These are phyloP conservation scores for Tychaedon coryphoeus DNA, from an alignment of 2,113 vertebrate genomes.

Conservation along the genomic window DNA sequence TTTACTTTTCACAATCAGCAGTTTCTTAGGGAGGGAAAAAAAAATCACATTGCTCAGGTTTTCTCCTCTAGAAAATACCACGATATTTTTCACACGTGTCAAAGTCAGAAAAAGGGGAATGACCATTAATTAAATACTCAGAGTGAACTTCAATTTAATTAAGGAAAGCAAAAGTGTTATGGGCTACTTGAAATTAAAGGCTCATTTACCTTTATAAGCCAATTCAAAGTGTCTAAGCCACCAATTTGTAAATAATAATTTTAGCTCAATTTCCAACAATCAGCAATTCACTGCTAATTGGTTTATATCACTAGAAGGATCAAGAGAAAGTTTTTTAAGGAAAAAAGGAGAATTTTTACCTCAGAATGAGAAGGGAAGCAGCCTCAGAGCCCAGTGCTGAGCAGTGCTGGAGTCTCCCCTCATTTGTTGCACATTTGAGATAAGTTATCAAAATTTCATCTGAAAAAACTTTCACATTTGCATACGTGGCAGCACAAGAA, in stretches of 20 bases:
- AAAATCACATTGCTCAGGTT: not conserved
- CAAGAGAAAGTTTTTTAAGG: not conserved
- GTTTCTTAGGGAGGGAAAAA: rapidly evolving
- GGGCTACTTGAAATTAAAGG: not conserved
- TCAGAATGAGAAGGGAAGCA: rapidly evolving
- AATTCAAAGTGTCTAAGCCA: not conserved
- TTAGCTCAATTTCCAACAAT: not conserved
- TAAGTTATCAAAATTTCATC: not conserved
- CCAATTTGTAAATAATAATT: not conserved
- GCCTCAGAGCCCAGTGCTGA: not conserved
- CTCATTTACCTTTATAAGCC: rapidly evolving
- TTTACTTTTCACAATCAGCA: not conserved
- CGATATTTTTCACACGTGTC: rapidly evolving
- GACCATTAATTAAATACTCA: not conserved
- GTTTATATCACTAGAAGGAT: not conserved
- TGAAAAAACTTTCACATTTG: not conserved
- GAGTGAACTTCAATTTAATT: not conserved
- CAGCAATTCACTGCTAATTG: not conserved
- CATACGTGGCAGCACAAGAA: not conserved
- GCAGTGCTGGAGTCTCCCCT: not conserved
- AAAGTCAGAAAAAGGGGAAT: not conserved
- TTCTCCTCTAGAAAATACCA: not conserved
- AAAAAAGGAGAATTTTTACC: not conserved
- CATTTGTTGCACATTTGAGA: not conserved
- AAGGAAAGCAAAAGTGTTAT: not conserved